Base-by-base conservation (phyloP, 2,888 invertebrate genomes). In the Eupithecia insigniata region DNA sequence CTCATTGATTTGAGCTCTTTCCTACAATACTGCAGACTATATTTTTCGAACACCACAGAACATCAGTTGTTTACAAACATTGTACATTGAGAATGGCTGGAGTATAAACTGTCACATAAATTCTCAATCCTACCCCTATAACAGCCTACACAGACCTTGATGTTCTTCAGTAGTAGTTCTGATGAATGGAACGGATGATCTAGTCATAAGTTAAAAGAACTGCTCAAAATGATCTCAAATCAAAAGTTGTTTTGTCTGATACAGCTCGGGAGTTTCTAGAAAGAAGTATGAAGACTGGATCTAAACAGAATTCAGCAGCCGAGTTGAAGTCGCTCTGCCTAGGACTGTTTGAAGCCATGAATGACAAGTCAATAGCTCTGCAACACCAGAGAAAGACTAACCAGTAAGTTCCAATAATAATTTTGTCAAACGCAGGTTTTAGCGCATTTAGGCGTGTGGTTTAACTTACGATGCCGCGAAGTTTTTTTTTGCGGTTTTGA, bases 301-400 rank as follows among this genome's bases (percentile, higher is more conserved):
- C 89, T 0, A 92, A 90, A 75, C 89, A 88, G 74, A 88, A 83
- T 70, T 97, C 97, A 1, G 95, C 97, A 76, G 95, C 96, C 18
- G 98, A 98, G 88, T 91, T 98, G 61, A 96, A 97, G 82, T 96
- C 97, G 1, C 90, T 98, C 26, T 97, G 97, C 79, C 92, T 96
- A 68, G 97, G 97, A 8, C 90, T 98, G 55, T 94, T 98, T 81
- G 98, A 98, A 86, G 96, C 97, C 65, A 92, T 98, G 51, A 97
- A 97, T 89, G 98, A 98, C 85, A 98, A 98, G 90, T 97, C 96
- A 66, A 94, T 97, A 73, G 98, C 98, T 1, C 89, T 98, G 36
- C 96, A 96, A 76, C 98, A 98, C 91, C 98, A 98, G 83, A 96
- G 97, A 83, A 97, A 97, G 90, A 97, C 98, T 7, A 98, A 98